Conservation (phyloP, 1,140 invertebrate species). For the Zaprionus kolodkinae region DNA sequence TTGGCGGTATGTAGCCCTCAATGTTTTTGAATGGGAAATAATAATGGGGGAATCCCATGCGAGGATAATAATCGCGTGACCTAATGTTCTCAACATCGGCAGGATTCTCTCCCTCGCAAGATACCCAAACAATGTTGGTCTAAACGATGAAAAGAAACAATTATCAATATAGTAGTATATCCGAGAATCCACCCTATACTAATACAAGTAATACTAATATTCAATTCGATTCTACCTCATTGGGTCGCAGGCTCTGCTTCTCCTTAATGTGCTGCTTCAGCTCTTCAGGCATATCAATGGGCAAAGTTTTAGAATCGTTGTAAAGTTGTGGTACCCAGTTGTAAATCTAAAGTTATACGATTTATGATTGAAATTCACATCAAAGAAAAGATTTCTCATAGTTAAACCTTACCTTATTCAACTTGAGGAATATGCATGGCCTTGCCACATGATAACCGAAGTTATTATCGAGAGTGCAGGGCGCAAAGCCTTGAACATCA, state of each 20-base stretch:
- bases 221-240: constrained; percentile 59
- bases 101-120: constrained; percentile 95
- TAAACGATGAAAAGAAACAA: constrained; percentile 69
- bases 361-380: background rate
- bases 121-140: constrained; percentile 92
- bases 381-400: background rate
- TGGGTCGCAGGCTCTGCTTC: constrained; percentile 80
- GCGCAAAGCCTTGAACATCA: constrained; percentile 60
- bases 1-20: constrained; percentile 93
- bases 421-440: constrained; percentile 93
- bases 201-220: background rate
- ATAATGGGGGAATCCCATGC: constrained; percentile 90
- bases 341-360: constrained; percentile 87
- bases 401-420: constrained; percentile 87
- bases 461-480: constrained; percentile 88
- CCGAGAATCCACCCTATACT: background rate
- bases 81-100: constrained; percentile 96
- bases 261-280: constrained; percentile 89
- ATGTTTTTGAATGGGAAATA: constrained; percentile 93
- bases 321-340: constrained; percentile 91
- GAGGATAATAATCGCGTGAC: constrained; percentile 91
- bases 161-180: background rate
- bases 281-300: constrained; percentile 89
- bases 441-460: constrained; percentile 91
- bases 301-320: constrained; percentile 89